Evolutionary conservation across 2,888 invertebrate genomes (phyloP), one percentile per base, ranked within the genome.

Genomic region (Andrena bicolor): DNA sequence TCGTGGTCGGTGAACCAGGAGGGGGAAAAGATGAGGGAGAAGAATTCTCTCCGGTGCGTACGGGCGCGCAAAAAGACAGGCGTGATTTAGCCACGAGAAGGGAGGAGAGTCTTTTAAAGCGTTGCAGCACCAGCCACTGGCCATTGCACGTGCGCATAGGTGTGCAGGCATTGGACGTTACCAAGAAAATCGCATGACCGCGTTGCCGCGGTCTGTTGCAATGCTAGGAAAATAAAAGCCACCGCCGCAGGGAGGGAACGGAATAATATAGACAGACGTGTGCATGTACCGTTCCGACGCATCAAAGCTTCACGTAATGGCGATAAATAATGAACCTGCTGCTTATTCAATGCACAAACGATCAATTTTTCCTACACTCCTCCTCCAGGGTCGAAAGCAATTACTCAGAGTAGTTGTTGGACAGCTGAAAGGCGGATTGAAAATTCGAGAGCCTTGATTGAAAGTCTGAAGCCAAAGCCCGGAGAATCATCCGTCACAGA

Each of bases 151-250:
- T n/a, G n/a, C 32, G 32, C 13, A 51, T 35, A 20, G 20, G 58
- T 51, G 30, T 4, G 8, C 66, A 51, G 13, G 65, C n/a, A 60
- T 53, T 30, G 48, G 48, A 61, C 74, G 30, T 60, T 49, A 48
- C 66, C 23, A 53, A 71, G 78, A 66, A 80, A 77, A 80, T 80
- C 80, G 78, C 65, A 65, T 35, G 69, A 65, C 30, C 60, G 70
- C 69, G 64, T 58, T 56, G 63, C 51, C 68, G 20, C 20, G 65
- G 20, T 76, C 77, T 71, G 71, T 71, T 61, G 80, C 77, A 71
- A 80, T 48, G 16, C 30, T 48, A 56, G 30, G 77, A 70, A 66
- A 80, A 80, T 80, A 77, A 77, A 77, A 80, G 58, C 58, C 16
- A 41, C 20, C 56, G 56, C 60, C 8, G 23, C 56, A 23, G 56